Conservation (phyloP, 2,113 vertebrate genomes). For the Mixornis gularis region DNA sequence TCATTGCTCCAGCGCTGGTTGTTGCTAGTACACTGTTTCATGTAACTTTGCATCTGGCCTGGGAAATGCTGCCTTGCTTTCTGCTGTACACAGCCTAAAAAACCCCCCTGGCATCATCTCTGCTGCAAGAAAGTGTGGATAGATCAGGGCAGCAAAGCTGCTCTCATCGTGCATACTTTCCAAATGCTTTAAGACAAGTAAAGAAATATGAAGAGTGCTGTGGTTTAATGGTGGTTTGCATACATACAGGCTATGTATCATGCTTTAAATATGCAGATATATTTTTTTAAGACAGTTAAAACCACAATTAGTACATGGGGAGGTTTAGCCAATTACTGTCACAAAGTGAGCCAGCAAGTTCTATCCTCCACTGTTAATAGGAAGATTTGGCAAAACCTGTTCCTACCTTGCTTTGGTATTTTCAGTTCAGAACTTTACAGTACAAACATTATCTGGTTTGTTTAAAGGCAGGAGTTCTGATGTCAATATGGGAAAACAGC, state of each 20-base stretch:
- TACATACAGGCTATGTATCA: neutral
- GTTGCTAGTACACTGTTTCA: neutral
- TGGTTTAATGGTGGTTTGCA: neutral
- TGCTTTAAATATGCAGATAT: neutral
- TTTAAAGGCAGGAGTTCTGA: slow-evolving; percentile 14
- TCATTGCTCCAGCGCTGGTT: neutral
- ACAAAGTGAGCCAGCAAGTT: neutral
- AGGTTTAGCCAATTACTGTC: neutral
- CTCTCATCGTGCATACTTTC: neutral
- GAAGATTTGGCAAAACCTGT: neutral
- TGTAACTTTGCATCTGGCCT: slow-evolving; percentile 20
- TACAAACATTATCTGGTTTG: slow-evolving; percentile 24
- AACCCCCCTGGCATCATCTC: rapidly evolving
- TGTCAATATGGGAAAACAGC: neutral
- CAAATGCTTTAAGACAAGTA: neutral
- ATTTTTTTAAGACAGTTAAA: neutral
- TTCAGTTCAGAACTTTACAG: slow-evolving; percentile 36
- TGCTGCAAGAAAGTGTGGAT: neutral
- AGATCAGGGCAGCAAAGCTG: neutral
- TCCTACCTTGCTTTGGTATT: neutral
- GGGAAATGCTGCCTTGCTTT: slow-evolving; percentile 1
- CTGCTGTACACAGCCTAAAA: neutral
- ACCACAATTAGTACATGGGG: neutral
- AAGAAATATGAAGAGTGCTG: neutral
- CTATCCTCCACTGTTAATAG: neutral